phyloP scores from a whole-genome alignment of 2,888 invertebrate genomes.

The Thymelicus sylvestris region DNA sequence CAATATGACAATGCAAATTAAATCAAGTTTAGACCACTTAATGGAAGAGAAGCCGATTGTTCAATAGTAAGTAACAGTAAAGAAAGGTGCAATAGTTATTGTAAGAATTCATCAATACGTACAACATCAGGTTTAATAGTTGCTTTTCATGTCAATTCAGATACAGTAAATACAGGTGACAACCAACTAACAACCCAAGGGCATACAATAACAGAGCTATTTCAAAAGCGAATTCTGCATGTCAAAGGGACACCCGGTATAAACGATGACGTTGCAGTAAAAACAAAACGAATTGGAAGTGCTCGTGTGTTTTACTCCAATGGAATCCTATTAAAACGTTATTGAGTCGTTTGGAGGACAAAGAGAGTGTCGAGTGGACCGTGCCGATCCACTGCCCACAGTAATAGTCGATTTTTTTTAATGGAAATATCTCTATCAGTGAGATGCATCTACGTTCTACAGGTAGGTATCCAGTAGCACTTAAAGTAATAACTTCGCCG shows the following conservation, averaged over 20 bases:
- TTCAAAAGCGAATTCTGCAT: conserved; percentile 26
- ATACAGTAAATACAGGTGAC: conserved; percentile 10
- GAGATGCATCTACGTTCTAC: conserved; percentile 38
- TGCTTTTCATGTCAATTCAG: background rate
- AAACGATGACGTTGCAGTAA: conserved; percentile 51
- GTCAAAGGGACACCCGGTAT: conserved; percentile 27
- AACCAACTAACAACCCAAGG: background rate
- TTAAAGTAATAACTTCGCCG: conserved; percentile 17
- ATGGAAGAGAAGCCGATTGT: background rate
- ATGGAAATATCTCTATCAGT: conserved; percentile 39
- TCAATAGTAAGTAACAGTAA: background rate
- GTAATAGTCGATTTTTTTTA: conserved; percentile 59
- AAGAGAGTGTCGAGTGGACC: conserved; percentile 58
- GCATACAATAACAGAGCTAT: background rate
- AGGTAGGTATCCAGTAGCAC: conserved; percentile 49
- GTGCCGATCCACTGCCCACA: conserved; percentile 60
- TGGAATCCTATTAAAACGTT: conserved; percentile 79
- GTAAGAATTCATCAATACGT: background rate
- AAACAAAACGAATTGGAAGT: conserved; percentile 40
- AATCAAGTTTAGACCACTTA: background rate
- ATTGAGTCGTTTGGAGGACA: conserved; percentile 72
- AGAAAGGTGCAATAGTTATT: background rate
- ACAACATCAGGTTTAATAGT: background rate
- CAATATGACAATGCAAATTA: background rate
- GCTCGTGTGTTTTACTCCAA: conserved; percentile 69